Conservation (phyloP, 1,140 invertebrate genomes). For the Calosoma granatense region DNA sequence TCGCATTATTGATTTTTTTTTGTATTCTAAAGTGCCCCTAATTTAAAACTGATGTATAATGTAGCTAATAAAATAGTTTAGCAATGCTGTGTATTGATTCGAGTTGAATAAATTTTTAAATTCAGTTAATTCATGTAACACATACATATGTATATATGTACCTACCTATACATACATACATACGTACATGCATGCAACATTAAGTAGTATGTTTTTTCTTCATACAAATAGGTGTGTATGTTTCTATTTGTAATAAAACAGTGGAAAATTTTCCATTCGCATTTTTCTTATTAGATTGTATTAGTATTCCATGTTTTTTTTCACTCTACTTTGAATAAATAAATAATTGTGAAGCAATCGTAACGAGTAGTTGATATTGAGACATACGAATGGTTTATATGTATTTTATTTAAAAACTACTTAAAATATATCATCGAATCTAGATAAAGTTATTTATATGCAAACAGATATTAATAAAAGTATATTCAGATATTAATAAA, state of each 20-base stretch:
- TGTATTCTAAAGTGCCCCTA: slow-evolving; percentile 4
- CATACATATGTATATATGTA: background rate
- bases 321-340: too few relatives aligned
- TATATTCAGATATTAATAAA: too few relatives aligned
- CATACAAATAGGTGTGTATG: background rate
- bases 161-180: background rate
- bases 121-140: background rate
- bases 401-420: too few relatives aligned
- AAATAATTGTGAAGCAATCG: too few relatives aligned
- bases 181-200: background rate
- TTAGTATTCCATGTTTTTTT: too few relatives aligned
- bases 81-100: slow-evolving; percentile 1
- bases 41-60: slow-evolving; percentile 5
- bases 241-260: background rate
- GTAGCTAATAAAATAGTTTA: slow-evolving; percentile 3
- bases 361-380: too few relatives aligned
- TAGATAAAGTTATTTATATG: too few relatives aligned
- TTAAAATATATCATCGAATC: too few relatives aligned
- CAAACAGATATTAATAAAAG: too few relatives aligned
- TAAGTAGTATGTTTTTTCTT: too few relatives aligned
- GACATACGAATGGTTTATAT: too few relatives aligned
- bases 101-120: slow-evolving; percentile 1
- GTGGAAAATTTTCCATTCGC: background rate
- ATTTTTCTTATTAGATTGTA: background rate
- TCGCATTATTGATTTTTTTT: slow-evolving; percentile 8